Evolutionary conservation across 2,888 invertebrate genomes (phyloP), one percentile per base, ranked within the genome.

Genomic region (Athalia circularis): DNA sequence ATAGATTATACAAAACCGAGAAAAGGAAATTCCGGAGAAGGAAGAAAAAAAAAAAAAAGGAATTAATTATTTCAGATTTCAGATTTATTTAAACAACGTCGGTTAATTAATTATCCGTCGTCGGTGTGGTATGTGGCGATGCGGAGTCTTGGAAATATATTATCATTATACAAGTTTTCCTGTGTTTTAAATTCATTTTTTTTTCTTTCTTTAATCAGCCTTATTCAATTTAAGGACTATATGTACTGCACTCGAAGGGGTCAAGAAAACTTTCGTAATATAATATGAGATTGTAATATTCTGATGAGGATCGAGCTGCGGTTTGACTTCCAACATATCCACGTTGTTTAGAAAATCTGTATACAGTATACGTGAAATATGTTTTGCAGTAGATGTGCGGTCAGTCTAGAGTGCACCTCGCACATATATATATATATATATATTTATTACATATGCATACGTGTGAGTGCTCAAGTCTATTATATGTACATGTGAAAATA

Each of bases 281-380:
- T 72, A 72, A 72, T 72, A 72, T 59, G 47, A 47, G 59, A 72
- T 72, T 72, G 72, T 72, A 72, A 72, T 72, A 59, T 72, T 13
- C 72, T 59, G 47, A 13, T 43, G 13, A 47, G 43, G 59, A 72
- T 45, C 57, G 62, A 13, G 72, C 72, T 72, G 72, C 72, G 72
- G 72, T 72, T 72, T 72, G 3, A 47, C 57, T 45, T 72, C 57
- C 29, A 43, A 59, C 57, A n/a, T 72, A 7, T 47, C n/a, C 54
- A 54, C 54, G 72, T 72, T 72, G 72, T 59, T 59, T 72, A 72
- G 72, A 59, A 72, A 72, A 43, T 29, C 0, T 29, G 29, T 29
- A 29, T 29, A 29, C 2, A 2, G 29, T 29, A 29, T 29, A 29
- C 2, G 29, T 29, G 2, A 29, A 29, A 29, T 29, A 29, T 29